Percentiles rank a stretch among this genome's conserved stretches.
Conservation (phyloP, 1,140 invertebrate genomes). For the Dysdera silvatica region DNA sequence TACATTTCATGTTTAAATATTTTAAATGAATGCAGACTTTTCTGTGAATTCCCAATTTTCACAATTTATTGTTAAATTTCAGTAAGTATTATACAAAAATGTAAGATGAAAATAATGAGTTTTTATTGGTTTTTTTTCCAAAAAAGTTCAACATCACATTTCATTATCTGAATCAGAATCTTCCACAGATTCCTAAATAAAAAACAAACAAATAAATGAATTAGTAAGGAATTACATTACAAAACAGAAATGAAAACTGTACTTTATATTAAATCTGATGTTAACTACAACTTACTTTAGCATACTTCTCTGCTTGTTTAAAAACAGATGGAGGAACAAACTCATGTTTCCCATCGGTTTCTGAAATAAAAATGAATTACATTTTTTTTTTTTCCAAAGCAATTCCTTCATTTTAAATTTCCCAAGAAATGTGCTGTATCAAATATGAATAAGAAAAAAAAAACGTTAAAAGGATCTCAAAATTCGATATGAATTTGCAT, state of each 20-base stretch:
- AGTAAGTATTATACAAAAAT: no score
- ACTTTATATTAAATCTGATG: neutral
- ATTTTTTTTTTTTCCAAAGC: no score
- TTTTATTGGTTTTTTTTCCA: neutral
- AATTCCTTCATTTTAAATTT: no score
- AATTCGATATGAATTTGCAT: neutral
- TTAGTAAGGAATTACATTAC: no score
- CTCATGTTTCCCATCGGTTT: constrained; percentile 33
- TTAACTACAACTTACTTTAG: constrained; percentile 48
- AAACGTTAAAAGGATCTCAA: neutral
- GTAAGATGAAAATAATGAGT: neutral
- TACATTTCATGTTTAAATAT: no score
- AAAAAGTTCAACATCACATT: neutral
- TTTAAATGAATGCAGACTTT: no score
- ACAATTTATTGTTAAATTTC: no score
- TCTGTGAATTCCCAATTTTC: no score
- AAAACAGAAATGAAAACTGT: neutral
- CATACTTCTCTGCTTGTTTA: constrained; percentile 66
- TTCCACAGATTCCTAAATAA: constrained; percentile 59
- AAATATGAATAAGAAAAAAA: no score
- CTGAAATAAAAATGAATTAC: neutral
- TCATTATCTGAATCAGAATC: constrained; percentile 77
- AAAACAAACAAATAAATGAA: no score
- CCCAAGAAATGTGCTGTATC: no score
- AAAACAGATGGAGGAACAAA: constrained; percentile 36